Base-by-base conservation (phyloP, 2,113 vertebrate genomes). In the Diadophis punctatus region DNA sequence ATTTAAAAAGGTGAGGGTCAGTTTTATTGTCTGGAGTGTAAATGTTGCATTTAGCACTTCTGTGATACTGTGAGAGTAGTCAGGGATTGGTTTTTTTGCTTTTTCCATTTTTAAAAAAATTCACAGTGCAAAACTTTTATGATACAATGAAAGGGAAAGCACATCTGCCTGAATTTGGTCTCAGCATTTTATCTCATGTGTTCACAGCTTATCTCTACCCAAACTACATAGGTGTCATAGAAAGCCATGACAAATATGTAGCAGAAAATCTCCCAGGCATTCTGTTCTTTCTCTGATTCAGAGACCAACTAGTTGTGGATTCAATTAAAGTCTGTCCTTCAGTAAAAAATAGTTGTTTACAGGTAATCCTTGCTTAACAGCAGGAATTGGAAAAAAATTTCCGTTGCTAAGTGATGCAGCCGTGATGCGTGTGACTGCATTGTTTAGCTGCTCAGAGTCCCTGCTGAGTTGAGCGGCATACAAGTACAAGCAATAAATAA, bases 1-100 rank as follows among this genome's bases (percentile, higher is more conserved):
- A 63, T 95, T 90, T 96, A 88, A 95, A 90, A 96, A 96, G 97
- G 98, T 98, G 93, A 96, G 92, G 39, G 5, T n/a, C 2, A 4
- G 3, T 52, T 58, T 58, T 58, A 46, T 12, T 89, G 27, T 52
- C 20, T 10, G 12, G 68, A 55, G 49, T 43, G n/a, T 46, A 55
- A 56, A 25, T 22, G 22, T 16, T 68, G 14, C n/a, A 30, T 51
- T 18, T 80, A 80, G 6, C 16, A 8, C 2, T 34, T 18, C 68
- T 34, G 14, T 14, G 25, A 27, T 30, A 48, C 1, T 49, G 48
- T 87, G 51, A 87, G 34, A 20, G 16, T 39, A 80, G 7, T 39
- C n/a, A 80, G 34, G n/a, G 14, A n/a, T 34, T 34, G 14, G n/a
- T 74, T 74, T n/a, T 74, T 51, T n/a, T n/a, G 27, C 51, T n/a